Evolutionary conservation across 2,797 vertebrate genomes (phyloP).

Genomic region (Sylvia borin): DNA sequence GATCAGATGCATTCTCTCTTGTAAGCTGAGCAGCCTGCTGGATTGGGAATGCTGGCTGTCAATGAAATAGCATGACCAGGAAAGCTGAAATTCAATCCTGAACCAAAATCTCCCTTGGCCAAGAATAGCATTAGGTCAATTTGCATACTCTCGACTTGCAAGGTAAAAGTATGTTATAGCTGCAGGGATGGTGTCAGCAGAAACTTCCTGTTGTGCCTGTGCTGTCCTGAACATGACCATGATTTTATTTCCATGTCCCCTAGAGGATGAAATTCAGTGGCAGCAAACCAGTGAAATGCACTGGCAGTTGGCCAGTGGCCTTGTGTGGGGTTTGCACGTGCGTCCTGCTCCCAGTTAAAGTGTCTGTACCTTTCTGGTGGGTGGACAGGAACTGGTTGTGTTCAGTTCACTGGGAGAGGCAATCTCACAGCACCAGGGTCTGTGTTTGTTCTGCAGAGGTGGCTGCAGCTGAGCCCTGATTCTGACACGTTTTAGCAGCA

Average conservation of each 20-base stretch:
- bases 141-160: neutral
- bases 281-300: neutral
- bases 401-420: neutral
- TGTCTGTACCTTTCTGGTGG: neutral
- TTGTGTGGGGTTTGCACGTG: neutral
- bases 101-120: neutral
- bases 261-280: neutral
- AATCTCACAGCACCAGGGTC: neutral
- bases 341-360: neutral
- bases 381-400: neutral
- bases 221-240: neutral
- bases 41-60: neutral
- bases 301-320: neutral
- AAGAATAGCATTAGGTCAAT: neutral
- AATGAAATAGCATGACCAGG: neutral
- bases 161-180: neutral
- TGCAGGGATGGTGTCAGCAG: neutral
- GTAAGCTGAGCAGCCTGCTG: neutral
- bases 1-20: neutral
- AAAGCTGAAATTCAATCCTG: neutral
- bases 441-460: neutral
- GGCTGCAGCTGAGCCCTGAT: neutral
- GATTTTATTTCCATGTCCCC: neutral
- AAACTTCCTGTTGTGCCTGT: neutral
- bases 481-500: neutral